Percentiles rank a stretch among this genome's conserved stretches.
phyloP scores from a whole-genome alignment of 2,888 invertebrate genomes.

The Drosophila pegasa region DNA sequence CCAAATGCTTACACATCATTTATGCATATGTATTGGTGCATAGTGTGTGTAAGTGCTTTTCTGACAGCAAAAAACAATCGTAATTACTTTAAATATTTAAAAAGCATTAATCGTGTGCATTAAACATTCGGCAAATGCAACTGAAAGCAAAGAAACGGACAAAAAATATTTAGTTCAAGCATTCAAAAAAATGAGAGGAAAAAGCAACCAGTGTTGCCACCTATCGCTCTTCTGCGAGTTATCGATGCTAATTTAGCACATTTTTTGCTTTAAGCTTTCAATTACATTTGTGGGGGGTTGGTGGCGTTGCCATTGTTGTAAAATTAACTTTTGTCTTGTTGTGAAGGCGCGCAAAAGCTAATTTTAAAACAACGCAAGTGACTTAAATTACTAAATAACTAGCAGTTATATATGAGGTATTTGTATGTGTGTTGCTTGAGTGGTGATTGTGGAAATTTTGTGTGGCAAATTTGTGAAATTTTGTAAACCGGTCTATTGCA shows the following conservation, averaged over 20 bases:
- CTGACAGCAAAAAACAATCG: constrained; percentile 71
- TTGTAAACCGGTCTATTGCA: constrained; percentile 85
- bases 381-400: constrained; percentile 78
- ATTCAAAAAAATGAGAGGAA: constrained; percentile 6
- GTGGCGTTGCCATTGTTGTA: constrained; percentile 65
- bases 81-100: constrained; percentile 83
- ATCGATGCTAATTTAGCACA: constrained; percentile 18
- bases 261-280: constrained; percentile 59
- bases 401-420: constrained; percentile 66
- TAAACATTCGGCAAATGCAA: constrained; percentile 51
- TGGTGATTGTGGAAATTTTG: constrained; percentile 82
- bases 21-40: background rate
- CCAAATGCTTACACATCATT: constrained; percentile 45
- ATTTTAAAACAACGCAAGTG: constrained; percentile 68
- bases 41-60: constrained; percentile 44
- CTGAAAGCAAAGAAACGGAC: constrained; percentile 52
- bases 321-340: constrained; percentile 61
- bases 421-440: constrained; percentile 41
- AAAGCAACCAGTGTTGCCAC: constrained; percentile 35
- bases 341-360: constrained; percentile 49
- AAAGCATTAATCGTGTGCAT: constrained; percentile 70
- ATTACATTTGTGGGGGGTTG: constrained; percentile 60
- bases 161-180: constrained; percentile 7
- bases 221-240: background rate
- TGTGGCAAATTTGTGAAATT: constrained; percentile 77